phyloP scores from a whole-genome alignment of 2,888 invertebrate genomes.

The Hirtodrosophila confusa region DNA sequence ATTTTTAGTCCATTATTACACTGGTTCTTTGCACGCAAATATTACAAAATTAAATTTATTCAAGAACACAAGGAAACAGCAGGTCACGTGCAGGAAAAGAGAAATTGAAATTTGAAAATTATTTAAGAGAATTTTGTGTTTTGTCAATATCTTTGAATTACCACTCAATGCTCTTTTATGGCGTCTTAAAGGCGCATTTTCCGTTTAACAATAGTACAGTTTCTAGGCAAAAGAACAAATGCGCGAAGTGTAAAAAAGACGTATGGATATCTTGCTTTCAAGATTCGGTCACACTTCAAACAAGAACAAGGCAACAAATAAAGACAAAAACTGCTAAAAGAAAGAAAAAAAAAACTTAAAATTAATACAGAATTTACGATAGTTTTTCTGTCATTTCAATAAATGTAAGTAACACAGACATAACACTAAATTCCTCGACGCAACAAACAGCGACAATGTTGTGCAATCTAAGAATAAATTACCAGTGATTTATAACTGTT shows the following conservation, averaged over 20 bases:
- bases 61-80: too few relatives aligned
- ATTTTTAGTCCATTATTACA: conserved; percentile 37
- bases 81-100: too few relatives aligned
- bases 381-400: conserved; percentile 62
- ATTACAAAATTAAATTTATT: too few relatives aligned
- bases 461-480: conserved; percentile 60
- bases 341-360: conserved; percentile 36
- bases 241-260: too few relatives aligned
- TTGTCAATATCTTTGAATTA: too few relatives aligned
- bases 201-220: too few relatives aligned
- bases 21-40: conserved; percentile 42
- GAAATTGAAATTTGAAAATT: too few relatives aligned
- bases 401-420: conserved; percentile 66
- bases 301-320: conserved; percentile 62
- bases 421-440: conserved; percentile 24
- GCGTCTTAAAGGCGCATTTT: too few relatives aligned
- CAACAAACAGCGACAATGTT: conserved; percentile 54
- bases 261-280: too few relatives aligned
- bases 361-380: conserved; percentile 36
- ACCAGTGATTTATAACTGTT: conserved; percentile 53
- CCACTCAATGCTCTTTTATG: too few relatives aligned
- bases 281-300: conserved; percentile 22
- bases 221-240: too few relatives aligned
- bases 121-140: too few relatives aligned
- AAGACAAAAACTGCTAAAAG: conserved; percentile 35